Evolutionary conservation across 2,888 invertebrate species (phyloP), one percentile per base, ranked within the genome.

Genomic region (Kuschelorhynchus macadamiae): DNA sequence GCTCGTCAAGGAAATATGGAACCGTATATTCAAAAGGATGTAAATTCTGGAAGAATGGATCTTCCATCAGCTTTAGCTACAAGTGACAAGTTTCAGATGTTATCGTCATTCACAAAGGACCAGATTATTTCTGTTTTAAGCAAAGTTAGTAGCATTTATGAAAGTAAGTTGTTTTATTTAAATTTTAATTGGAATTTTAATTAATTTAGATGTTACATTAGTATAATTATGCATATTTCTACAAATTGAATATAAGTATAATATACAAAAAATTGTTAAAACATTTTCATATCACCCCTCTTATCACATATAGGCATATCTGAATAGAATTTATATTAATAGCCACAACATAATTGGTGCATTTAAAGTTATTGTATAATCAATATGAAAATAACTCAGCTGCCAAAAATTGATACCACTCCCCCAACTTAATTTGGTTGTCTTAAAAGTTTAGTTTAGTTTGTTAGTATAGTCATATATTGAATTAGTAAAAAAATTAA

Each of bases 1-100:
- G 91, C 92, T 0, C 86, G 89, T 12, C 84, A 84, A 1, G 85
- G 82, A 33, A 81, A 82, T 8, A 80, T 81, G 52, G 86, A 87
- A 2, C 82, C 88, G 0, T 89, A 88, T 77, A 88, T 91, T 20
- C 76, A 80, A 18, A 83, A 83, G 74, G 85, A 86, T 44, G 83
- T 85, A 12, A 89, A 90, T 78, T 73, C 78, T 12, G 83, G 82
- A 0, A 81, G 83, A 0, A 63, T 65, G 2, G 70, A 73, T 11
- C 60, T 62, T 2, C 53, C 70, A 39, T 41, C 39, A 20, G 52
- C 33, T 11, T 62, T 67, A 17, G 64, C 52, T 41, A 32, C 33
- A 17, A 67, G 68, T 56, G 72, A 73, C 50, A 66, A 71, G 30
- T 72, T 74, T 46, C 78, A 78, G 70, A 76, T 83, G 60, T 75